A percentile compares a stretch with the other conserved stretches of the same genome.
These are phyloP conservation scores for Apamea anceps DNA, from an alignment of 2,888 invertebrate species.

Conservation along the genomic window DNA sequence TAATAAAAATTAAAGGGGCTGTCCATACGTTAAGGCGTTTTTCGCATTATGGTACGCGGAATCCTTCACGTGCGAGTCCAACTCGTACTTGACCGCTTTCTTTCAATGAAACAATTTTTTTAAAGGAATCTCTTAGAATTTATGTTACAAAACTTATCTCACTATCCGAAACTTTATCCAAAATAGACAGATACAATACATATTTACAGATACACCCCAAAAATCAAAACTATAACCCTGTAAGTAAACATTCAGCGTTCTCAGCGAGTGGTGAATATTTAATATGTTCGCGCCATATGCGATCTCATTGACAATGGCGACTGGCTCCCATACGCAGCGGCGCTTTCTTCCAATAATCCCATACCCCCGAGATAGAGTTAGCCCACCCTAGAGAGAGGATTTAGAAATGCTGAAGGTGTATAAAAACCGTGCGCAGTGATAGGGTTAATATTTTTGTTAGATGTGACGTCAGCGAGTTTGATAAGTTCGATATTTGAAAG, in stretches of 20 bases:
- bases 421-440: conserved; percentile 66
- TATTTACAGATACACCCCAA: conserved; percentile 49
- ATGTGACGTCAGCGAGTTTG: conserved; percentile 54
- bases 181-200: conserved; percentile 12
- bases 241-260: conserved; percentile 63
- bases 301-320: conserved; percentile 80
- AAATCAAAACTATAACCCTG: conserved; percentile 64
- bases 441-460: conserved; percentile 64
- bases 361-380: conserved; percentile 77
- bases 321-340: conserved; percentile 69
- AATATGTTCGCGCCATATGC: conserved; percentile 81
- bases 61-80: no score
- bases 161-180: background rate
- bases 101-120: background rate
- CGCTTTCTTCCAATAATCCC: conserved; percentile 83
- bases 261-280: conserved; percentile 81
- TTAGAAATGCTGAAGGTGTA: conserved; percentile 70
- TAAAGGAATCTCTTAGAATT: background rate
- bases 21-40: no score
- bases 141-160: no score
- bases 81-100: no score
- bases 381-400: conserved; percentile 76
- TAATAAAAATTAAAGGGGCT: no score
- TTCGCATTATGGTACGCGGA: no score
- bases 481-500: conserved; percentile 43